Conservation (phyloP, 2,888 invertebrate genomes). For the Oscheius sp. region DNA sequence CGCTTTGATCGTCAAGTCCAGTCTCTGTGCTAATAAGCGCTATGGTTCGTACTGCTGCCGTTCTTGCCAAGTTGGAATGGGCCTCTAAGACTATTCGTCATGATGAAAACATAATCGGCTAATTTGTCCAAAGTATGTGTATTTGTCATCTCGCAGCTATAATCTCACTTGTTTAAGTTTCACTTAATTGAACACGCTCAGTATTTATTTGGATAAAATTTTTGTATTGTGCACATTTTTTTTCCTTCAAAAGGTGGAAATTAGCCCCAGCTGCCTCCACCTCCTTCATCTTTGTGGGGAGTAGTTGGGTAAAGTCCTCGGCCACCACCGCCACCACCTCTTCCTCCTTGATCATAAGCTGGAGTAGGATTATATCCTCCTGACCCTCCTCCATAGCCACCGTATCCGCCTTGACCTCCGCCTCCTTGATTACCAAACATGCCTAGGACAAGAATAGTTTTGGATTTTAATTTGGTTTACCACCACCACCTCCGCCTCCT, state of each 20-base stretch:
- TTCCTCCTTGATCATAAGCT: slow-evolving; percentile 46
- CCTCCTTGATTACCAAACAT: not conserved
- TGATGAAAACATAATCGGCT: not conserved
- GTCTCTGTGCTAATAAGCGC: slow-evolving; percentile 60
- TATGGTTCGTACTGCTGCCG: slow-evolving; percentile 64
- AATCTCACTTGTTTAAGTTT: slow-evolving; percentile 20
- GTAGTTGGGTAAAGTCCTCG: slow-evolving; percentile 61
- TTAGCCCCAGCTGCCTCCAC: slow-evolving; percentile 62
- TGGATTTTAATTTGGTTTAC: not conserved
- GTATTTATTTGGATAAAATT: not conserved
- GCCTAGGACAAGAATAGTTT: not conserved
- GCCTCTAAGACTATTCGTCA: not conserved
- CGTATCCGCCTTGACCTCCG: not conserved
- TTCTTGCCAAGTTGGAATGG: slow-evolving; percentile 46
- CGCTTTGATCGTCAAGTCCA: slow-evolving; percentile 51
- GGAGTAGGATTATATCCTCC: slow-evolving; percentile 29
- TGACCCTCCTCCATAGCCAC: not conserved
- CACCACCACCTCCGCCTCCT: slow-evolving; percentile 1
- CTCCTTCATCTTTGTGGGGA: slow-evolving; percentile 63
- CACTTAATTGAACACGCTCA: slow-evolving; percentile 2
- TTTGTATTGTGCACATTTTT: not conserved
- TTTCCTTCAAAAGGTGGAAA: not conserved
- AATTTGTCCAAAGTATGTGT: slow-evolving; percentile 1
- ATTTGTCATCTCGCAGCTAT: slow-evolving; percentile 1
- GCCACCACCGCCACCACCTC: too few species aligned